These are phyloP conservation scores for Pararge aegeria DNA, from an alignment of 1,140 invertebrate genomes.

Conservation along the genomic window DNA sequence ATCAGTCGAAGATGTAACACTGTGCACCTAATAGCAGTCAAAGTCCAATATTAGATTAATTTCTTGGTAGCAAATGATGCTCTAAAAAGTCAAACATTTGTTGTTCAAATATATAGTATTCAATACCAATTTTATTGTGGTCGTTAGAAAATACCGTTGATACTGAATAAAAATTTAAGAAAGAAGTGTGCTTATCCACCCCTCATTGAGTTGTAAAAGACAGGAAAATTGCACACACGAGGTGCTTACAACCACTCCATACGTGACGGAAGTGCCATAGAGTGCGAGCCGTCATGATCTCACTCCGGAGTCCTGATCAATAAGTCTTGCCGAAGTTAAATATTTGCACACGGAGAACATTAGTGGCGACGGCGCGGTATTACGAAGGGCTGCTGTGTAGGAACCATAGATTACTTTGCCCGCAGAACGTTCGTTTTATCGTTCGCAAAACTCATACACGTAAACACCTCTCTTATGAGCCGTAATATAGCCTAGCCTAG, in stretches of 20 bases:
- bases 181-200: not conserved
- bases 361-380: conserved; percentile 44
- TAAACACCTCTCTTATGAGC: too few species aligned
- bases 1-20: too few species aligned
- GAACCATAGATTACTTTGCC: conserved; percentile 9
- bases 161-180: too few species aligned
- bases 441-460: too few species aligned
- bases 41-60: too few species aligned
- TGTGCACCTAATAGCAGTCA: too few species aligned
- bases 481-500: too few species aligned
- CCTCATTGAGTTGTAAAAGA: conserved; percentile 23
- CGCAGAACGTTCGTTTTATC: conserved; percentile 5
- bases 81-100: too few species aligned
- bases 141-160: too few species aligned
- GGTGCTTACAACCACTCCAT: conserved; percentile 57
- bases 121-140: too few species aligned
- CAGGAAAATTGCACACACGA: conserved; percentile 40
- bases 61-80: too few species aligned
- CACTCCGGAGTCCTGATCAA: conserved; percentile 63
- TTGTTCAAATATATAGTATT: too few species aligned
- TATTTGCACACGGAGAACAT: conserved; percentile 68
- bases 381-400: conserved; percentile 8
- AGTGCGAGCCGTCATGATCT: conserved; percentile 51
- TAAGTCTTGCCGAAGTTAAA: conserved; percentile 61
- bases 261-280: conserved; percentile 54